phyloP scores from a whole-genome alignment of 2,888 invertebrate genomes.

The Aphidius colemani region DNA sequence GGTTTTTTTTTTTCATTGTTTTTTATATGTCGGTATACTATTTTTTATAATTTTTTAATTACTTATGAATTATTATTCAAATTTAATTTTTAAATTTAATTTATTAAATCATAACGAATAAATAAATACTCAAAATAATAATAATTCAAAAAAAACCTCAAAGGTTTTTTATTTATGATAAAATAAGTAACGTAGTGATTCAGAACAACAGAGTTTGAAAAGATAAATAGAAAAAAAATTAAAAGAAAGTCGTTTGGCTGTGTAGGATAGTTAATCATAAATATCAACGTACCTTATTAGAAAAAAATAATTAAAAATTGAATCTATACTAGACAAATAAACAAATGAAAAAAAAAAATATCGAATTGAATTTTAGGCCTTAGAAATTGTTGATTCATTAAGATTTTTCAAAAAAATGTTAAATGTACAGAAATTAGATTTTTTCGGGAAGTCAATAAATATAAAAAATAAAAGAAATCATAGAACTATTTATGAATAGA shows the following conservation, averaged over 20 bases:
- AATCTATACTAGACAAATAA: not conserved
- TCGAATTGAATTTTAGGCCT: conserved; percentile 46
- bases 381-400: conserved; percentile 49
- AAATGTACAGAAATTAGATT: conserved; percentile 38
- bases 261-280: conserved; percentile 33
- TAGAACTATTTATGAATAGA: too few species aligned
- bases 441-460: conserved; percentile 7
- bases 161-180: too few species aligned
- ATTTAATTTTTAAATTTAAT: not conserved
- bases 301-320: conserved; percentile 3
- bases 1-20: too few species aligned
- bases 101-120: not conserved
- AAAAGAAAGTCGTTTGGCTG: conserved; percentile 35
- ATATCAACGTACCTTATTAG: conserved; percentile 43
- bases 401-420: conserved; percentile 49
- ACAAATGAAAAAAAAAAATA: not conserved
- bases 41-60: conserved; percentile 20
- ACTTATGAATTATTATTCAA: not conserved
- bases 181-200: too few species aligned
- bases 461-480: conserved; percentile 4
- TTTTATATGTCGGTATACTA: too few species aligned
- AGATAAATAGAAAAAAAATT: not conserved
- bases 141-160: too few species aligned
- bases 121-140: conserved; percentile 20
- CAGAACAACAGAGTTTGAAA: too few species aligned